Evolutionary conservation across 2,797 vertebrate genomes (phyloP).

Genomic region (Periophthalmus magnuspinnatus): DNA sequence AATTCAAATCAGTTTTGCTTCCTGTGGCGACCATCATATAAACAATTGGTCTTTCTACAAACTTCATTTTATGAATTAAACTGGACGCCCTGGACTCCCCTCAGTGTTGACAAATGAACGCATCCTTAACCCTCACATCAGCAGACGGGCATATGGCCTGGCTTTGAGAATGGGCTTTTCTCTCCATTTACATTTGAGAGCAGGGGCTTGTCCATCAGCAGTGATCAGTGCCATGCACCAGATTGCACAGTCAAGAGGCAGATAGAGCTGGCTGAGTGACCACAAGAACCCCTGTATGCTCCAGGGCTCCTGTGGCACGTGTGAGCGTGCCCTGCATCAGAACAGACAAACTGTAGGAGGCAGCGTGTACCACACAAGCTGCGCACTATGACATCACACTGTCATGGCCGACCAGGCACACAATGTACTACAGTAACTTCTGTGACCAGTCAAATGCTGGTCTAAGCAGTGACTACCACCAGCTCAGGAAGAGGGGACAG

Average conservation of each 20-base stretch:
- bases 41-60: not conserved
- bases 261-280: conserved; percentile 62
- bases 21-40: not conserved
- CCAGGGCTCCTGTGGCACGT: conserved; percentile 61
- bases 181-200: conserved; percentile 30
- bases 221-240: conserved; percentile 79
- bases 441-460: conserved; percentile 9
- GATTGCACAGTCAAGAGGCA: conserved; percentile 70
- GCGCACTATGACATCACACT: conserved; percentile 48
- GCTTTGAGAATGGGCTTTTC: conserved; percentile 37
- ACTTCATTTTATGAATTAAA: not conserved
- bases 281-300: conserved; percentile 70
- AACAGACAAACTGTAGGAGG: conserved; percentile 67
- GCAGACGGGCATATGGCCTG: conserved; percentile 17
- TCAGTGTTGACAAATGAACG: conserved; percentile 14
- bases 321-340: conserved; percentile 45
- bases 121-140: conserved; percentile 5
- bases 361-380: conserved; percentile 49
- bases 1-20: not conserved
- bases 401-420: conserved; percentile 22
- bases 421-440: conserved; percentile 22
- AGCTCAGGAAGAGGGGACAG: not conserved
- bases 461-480: not conserved
- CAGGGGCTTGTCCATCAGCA: conserved; percentile 59
- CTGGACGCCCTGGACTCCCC: not conserved